Evolutionary conservation across 2,797 vertebrate genomes (phyloP).

Genomic region (Poecilia picta): DNA sequence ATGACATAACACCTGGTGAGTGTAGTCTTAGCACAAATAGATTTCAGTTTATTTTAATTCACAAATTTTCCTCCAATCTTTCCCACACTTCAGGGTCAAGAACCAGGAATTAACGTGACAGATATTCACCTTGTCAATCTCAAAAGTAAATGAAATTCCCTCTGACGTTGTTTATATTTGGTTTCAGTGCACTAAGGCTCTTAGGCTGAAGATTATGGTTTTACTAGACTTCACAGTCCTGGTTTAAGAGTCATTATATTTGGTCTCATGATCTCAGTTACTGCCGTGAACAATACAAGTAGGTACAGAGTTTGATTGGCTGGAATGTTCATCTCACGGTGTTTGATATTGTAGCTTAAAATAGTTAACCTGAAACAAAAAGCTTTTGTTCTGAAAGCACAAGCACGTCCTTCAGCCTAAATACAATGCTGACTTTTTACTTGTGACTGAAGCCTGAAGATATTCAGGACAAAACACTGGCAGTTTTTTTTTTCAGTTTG

Average conservation of each 20-base stretch:
- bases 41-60: background rate
- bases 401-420: background rate
- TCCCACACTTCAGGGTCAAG: background rate
- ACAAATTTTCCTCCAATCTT: conserved; percentile 3
- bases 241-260: conserved; percentile 26
- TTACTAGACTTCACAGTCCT: conserved; percentile 12
- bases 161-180: conserved; percentile 17
- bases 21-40: background rate
- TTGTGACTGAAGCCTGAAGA: conserved; percentile 24
- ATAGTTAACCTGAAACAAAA: conserved; percentile 21
- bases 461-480: conserved; percentile 22
- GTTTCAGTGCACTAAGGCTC: conserved; percentile 13
- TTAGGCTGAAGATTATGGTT: conserved; percentile 22
- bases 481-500: conserved; percentile 27
- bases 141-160: conserved; percentile 4
- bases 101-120: background rate
- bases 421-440: conserved; percentile 5
- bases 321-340: conserved; percentile 27
- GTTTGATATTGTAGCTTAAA: conserved; percentile 27
- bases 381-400: conserved; percentile 20
- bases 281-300: conserved; percentile 1
- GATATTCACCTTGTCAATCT: conserved; percentile 5
- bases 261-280: conserved; percentile 40
- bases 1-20: background rate
- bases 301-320: conserved; percentile 21